Evolutionary conservation across 2,113 vertebrate genomes (phyloP).

Genomic region (Delphinus delphis): DNA sequence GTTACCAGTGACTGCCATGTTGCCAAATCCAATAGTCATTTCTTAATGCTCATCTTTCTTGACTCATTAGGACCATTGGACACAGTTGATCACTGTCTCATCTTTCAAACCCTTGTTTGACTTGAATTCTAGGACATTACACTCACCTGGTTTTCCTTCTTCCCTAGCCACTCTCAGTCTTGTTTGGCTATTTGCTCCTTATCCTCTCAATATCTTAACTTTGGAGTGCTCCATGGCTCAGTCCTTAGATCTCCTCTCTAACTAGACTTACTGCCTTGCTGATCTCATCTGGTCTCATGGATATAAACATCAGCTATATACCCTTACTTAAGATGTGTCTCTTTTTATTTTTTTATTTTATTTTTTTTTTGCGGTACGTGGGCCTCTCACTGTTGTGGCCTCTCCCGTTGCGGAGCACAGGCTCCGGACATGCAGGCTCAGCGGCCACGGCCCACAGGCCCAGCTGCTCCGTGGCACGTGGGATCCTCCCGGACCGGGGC

Average conservation of each 20-base stretch:
- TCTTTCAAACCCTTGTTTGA: not conserved
- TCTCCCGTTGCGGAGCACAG: too few relatives aligned
- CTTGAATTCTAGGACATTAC: not conserved
- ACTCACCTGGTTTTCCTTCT: not conserved
- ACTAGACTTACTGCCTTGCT: not conserved
- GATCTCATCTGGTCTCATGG: not conserved
- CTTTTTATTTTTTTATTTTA: too few relatives aligned
- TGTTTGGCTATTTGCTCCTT: not conserved
- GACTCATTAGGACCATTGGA: not conserved
- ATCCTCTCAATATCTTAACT: not conserved
- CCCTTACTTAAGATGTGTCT: not conserved
- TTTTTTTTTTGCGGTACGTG: too few relatives aligned
- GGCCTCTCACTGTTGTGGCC: too few relatives aligned
- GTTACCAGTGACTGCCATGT: not conserved
- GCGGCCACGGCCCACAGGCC: too few relatives aligned
- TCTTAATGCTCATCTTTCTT: not conserved
- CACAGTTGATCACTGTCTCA: not conserved
- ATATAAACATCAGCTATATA: not conserved
- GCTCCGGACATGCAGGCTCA: too few relatives aligned
- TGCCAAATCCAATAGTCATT: not conserved
- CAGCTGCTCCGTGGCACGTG: too few relatives aligned
- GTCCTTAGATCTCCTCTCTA: not conserved
- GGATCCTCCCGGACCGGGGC: too few relatives aligned
- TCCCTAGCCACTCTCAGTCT: not conserved
- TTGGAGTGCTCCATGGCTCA: not conserved